Conservation (phyloP, 2,888 invertebrate species). For the Octonoba sinensis region DNA sequence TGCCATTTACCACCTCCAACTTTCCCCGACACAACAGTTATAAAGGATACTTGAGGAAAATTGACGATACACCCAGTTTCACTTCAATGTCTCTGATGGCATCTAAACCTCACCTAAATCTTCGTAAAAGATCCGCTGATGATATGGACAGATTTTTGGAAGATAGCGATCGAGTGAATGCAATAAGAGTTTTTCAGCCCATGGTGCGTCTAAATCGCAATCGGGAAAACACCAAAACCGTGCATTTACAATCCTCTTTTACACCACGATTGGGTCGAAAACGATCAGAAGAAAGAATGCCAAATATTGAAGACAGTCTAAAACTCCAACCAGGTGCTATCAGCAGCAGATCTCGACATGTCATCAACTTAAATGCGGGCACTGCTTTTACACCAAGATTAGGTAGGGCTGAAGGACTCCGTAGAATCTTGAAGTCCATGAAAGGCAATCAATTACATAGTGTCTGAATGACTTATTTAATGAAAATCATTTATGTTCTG, state of each 20-base stretch:
- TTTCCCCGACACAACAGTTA: background rate
- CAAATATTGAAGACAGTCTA: background rate
- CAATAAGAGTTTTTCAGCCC: background rate
- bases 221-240: slow-evolving; percentile 15
- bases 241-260: slow-evolving; percentile 34
- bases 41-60: background rate
- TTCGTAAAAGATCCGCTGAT: background rate
- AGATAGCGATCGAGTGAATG: background rate
- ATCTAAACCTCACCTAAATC: no score
- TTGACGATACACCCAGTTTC: background rate
- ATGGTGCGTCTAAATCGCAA: background rate
- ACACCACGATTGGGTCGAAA: slow-evolving; percentile 37
- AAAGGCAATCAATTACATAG: background rate
- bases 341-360: background rate
- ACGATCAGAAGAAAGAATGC: background rate
- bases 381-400: slow-evolving; percentile 43
- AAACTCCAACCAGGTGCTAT: background rate
- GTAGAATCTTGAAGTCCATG: background rate
- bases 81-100: background rate
- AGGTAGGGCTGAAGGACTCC: slow-evolving; percentile 12
- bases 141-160: background rate
- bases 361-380: slow-evolving; percentile 21
- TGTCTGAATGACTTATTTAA: no score
- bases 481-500: no score
- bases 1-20: background rate